Evolutionary conservation across 2,113 vertebrate species (phyloP), one percentile per base, ranked within the genome.

Genomic region (Lepisosteus osseus): DNA sequence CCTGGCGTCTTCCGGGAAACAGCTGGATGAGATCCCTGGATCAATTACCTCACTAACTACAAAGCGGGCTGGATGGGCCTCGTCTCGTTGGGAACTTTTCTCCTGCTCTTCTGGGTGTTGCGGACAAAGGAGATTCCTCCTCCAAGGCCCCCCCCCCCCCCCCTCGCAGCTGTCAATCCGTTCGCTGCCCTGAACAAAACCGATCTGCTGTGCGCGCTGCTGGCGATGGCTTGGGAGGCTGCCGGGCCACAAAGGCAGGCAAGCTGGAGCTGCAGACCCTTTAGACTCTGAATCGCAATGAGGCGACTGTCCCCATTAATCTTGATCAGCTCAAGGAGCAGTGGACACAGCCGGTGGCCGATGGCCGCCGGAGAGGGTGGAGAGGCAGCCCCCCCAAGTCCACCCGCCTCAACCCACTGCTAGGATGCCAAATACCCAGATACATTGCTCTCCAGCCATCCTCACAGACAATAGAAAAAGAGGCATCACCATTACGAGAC

Each of bases 101-200:
- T 29, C 29, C 29, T 29, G 29, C 29, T 29, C 29, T 51, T 51
- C 9, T 51, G 9, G 47, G 9, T 51, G 47, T 51, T 51, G 5
- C 9, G 9, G 47, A 51, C 47, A 51, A 51, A 51, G 2, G 9
- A 9, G 9, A 51, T 5, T 51, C 47, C 5, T 9, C 47, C 9
- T 5, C 90, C 82, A 83, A 85, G 89, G 84, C 90, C 5, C 1
- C 47, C 9, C 5, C 90, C 82, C 82, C 86, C 89, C 84, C 90
- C 92, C 92, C 84, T n/a, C 86, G 89, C 79, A 65, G n/a, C 29
- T 29, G 8, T 64, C 62, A 64, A 41, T 15, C 41, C 3, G 40
- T 1, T 29, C 62, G 40, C 13, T 40, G 17, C n/a, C n/a, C 4
- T 17, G 29, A 29, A 40, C 29, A 65, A 65, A 29, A 29, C 47